Base-by-base conservation (phyloP, 2,797 vertebrate genomes). In the Galago senegalensis region DNA sequence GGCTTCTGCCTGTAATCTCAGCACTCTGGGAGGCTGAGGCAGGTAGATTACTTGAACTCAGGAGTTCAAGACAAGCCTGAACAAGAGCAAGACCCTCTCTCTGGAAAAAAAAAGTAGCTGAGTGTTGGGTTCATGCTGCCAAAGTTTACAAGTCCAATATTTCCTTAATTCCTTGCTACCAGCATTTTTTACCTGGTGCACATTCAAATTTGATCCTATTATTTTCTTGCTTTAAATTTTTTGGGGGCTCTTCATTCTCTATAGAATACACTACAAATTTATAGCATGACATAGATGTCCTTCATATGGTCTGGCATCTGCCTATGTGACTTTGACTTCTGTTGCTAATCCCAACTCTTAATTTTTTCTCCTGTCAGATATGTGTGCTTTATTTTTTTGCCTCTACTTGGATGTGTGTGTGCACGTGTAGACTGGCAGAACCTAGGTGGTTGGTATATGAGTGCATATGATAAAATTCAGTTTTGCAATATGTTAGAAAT, bases 151-250 rank as follows among this genome's bases (percentile, higher is more conserved):
- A 31, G n/a, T 69, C 46, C 43, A 49, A 7, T 72, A 37, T 89
- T 89, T 88, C 21, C 73, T 72, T 79, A 79, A 80, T 80, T 31
- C n/a, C 65, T 31, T 92, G 23, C 65, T 86, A 3, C 14, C 43
- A 60, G 3, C 40, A 37, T 31, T 94, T 89, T 96, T 70, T 86
- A 58, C 18, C 12, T 56, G 23, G 23, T 85, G 49, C 49, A 49
- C 49, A 25, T 53, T 81, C 49, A 37, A 40, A 27, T 81, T 86
- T 73, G 80, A 67, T 85, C 20, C 20, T 82, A 17, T 58, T 72
- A 20, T 34, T 69, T 69, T 77, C 46, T 79, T 81, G 81, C 46
- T 86, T 76, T 53, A 86, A 89, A 89, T 18, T 60, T 84, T 83
- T 81, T 40, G 25, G 7, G 70, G 34, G 16, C 20, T 93, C 34